Base-by-base conservation (phyloP, 2,113 vertebrate genomes). In the Nymphicus hollandicus region DNA sequence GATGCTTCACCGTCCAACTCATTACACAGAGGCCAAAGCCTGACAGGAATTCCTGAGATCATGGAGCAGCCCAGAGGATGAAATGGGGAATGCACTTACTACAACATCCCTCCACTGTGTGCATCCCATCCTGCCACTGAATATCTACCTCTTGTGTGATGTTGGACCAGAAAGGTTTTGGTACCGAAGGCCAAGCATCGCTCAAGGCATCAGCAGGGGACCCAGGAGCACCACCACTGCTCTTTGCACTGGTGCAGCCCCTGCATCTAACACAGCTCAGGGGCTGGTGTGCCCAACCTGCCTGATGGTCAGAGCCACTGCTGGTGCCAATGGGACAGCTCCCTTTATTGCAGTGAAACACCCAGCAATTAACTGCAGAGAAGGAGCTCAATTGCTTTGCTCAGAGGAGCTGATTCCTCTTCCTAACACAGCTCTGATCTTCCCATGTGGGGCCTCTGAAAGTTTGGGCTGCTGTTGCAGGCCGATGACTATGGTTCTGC, bases 181-280 rank as follows among this genome's bases (percentile, higher is more conserved):
- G 52, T 77, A 41, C 39, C 4, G 0, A 49, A 52, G 52, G 47
- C 35, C 33, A 31, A 85, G 11, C 5, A 13, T 18, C 0, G 0
- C 28, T 53, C 1, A 1, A 39, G 35, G 35, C 4, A 22, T 49
- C 63, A 79, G 78, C 60, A 50, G 43, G 9, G 13, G 35, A 28
- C 5, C 16, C 28, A 7, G 71, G 22, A 50, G 9, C 33, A 58
- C 9, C 55, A 23, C 55, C 31, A n/a, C 33, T 4, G 1, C 56
- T 33, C 33, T 35, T 58, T 3, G 4, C 4, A 15, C 56, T 7
- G 18, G 31, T 31, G 47, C 47, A 47, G 60, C 18, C 12, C 17
- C 41, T 13, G 2, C 12, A 24, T 2, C 60, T 23, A 9, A 23
- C 33, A 15, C 13, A 7, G 35, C 52, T 4, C 4, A 15, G 33